Evolutionary conservation across 2,113 vertebrate species (phyloP).

Genomic region (Gallinago undulata): DNA sequence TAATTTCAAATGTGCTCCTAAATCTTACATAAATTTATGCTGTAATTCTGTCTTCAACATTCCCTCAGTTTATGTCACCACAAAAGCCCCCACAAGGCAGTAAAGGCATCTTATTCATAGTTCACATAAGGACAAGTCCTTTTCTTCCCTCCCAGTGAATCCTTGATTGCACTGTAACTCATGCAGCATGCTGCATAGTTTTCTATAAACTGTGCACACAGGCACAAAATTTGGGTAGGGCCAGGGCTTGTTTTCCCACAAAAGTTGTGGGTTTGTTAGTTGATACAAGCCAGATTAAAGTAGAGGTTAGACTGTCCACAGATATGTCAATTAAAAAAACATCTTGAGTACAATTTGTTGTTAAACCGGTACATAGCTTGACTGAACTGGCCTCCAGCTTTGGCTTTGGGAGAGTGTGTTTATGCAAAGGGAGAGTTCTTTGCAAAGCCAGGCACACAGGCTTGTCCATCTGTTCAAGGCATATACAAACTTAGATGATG

Average conservation of each 20-base stretch:
- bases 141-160: slow-evolving; percentile 6
- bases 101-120: slow-evolving; percentile 16
- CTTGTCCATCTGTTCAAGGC: neutral
- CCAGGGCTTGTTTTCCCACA: neutral
- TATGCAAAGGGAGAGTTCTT: neutral
- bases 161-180: slow-evolving; percentile 20
- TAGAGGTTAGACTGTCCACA: neutral
- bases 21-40: neutral
- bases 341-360: neutral
- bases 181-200: slow-evolving; percentile 25
- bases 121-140: slow-evolving; percentile 47
- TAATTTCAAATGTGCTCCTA: neutral
- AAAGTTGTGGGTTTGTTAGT: slow-evolving; percentile 1
- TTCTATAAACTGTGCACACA: neutral
- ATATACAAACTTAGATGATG: neutral
- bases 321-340: neutral
- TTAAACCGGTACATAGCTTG: neutral
- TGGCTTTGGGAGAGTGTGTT: neutral
- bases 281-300: slow-evolving; percentile 12
- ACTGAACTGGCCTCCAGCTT: neutral
- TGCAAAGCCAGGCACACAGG: neutral
- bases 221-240: neutral
- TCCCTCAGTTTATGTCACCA: neutral
- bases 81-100: neutral
- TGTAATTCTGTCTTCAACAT: neutral